Base-by-base conservation (phyloP, 2,888 invertebrate species). In the Luffia ferchaultella region DNA sequence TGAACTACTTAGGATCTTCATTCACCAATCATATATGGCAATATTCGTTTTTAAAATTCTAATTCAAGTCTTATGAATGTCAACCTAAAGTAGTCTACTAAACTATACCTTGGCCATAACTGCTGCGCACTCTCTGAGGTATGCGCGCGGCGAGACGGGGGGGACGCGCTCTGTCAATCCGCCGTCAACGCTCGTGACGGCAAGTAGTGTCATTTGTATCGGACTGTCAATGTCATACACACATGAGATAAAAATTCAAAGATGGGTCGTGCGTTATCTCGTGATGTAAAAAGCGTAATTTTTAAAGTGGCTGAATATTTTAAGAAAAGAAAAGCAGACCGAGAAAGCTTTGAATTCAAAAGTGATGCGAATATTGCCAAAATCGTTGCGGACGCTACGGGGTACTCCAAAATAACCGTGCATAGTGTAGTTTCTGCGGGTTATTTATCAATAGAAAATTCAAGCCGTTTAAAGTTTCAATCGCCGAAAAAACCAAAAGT, bases 231-330 rank as follows among this genome's bases (percentile, higher is more conserved):
- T 30, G 30, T 30, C 18, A 17, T 18, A 45, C 5, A 44, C 48
- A 51, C 51, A 51, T 41, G 51, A 49, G 41, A 44, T 49, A 43
- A 49, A 50, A 44, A 50, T 52, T 41, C 45, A 42, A 48, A 52
- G 50, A 52, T 52, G 50, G 52, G 48, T 52, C 50, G 50, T 52
- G 49, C 49, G 49, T 42, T 52, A 52, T 50, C 52, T 52, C 47
- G 50, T 45, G 52, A 52, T 50, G 19, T 52, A 1, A 47, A 52
- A 30, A 30, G 45, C 46, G 40, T 48, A 12, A 51, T 51, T 48
- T 48, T 52, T 41, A 53, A 53, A 43, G 51, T 51, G 30, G 47
- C 48, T 18, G 48, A 52, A 52, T 50, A 52, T 50, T 50, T 50
- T 42, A 46, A 51, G n/a, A 47, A 48, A 48, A 50, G 45, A 45